Evolutionary conservation across 2,797 vertebrate species (phyloP), one percentile per base, ranked within the genome.

Genomic region (Rhinatrema bivittatum): DNA sequence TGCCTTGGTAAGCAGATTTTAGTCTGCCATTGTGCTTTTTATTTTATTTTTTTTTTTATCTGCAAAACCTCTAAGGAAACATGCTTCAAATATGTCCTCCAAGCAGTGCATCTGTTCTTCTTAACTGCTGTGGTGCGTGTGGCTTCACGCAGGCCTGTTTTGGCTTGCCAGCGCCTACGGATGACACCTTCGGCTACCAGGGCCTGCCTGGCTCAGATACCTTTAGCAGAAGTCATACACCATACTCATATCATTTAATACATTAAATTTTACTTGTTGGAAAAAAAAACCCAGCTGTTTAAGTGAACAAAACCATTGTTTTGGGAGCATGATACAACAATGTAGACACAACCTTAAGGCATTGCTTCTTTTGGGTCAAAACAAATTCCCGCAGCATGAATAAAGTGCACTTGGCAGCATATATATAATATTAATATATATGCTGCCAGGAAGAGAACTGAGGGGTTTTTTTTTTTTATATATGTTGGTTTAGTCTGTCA

Each of bases 61-160:
- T 23, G n/a, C 35, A 48, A 10, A 32, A 41, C 57, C 52, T 62
- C 47, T 23, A n/a, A 11, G 15, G 16, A 16, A 14, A 53, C 57
- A 42, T 40, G 22, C 44, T 23, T 15, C 7, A 32, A 54, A 16
- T 29, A 7, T 32, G 25, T 27, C 24, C 46, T 46, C 45, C 16
- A 31, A 42, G 33, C 45, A n/a, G n/a, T n/a, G n/a, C n/a, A 39
- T 31, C 44, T 51, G 19, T n/a, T 25, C 36, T 30, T 54, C 52
- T 8, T 56, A n/a, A 36, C 39, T 25, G 36, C 27, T 53, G 16
- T 38, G 47, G 16, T 33, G 25, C 40, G 27, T n/a, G 9, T 46
- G 24, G 13, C 33, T 58, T 6, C n/a, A 25, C 19, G 5, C 11
- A 17, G 46, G 35, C 35, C 46, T 49, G 32, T 44, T 3, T 10